Percentiles rank a stretch among this genome's conserved stretches.
phyloP scores from a whole-genome alignment of 2,113 vertebrate genomes.

The Chauna torquata region DNA sequence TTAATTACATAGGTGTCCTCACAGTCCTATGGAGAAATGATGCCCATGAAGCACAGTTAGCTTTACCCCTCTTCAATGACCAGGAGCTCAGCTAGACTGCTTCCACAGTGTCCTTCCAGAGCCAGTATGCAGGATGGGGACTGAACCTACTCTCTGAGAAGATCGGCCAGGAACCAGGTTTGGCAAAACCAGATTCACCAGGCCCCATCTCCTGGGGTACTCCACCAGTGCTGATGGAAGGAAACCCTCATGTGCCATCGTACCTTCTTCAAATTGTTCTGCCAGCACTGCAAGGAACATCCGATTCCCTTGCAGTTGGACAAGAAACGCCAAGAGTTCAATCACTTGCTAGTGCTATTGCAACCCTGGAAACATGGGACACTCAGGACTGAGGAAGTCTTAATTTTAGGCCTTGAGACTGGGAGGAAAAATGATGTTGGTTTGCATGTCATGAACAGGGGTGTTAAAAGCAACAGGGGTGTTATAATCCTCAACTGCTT shows the following conservation, averaged over 20 bases:
- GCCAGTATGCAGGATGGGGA: neutral
- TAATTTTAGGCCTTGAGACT: neutral
- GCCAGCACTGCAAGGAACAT: neutral
- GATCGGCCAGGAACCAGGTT: neutral
- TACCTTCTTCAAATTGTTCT: neutral
- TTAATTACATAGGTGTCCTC: neutral
- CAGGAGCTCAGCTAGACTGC: neutral
- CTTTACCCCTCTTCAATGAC: accelerated
- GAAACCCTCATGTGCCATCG: neutral
- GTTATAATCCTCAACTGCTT: neutral
- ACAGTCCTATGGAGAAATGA: neutral
- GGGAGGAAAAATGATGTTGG: neutral
- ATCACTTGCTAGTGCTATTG: neutral
- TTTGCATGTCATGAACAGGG: neutral
- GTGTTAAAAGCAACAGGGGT: neutral
- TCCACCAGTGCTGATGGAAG: neutral
- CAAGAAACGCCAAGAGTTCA: neutral
- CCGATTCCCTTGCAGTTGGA: accelerated
- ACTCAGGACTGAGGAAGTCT: neutral
- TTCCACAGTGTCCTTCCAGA: neutral
- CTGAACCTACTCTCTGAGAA: neutral
- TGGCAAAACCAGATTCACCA: neutral
- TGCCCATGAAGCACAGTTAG: accelerated
- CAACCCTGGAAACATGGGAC: neutral
- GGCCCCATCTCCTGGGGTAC: neutral